These are phyloP conservation scores for Ypsolopha sequella DNA, from an alignment of 2,888 invertebrate species.

Conservation along the genomic window DNA sequence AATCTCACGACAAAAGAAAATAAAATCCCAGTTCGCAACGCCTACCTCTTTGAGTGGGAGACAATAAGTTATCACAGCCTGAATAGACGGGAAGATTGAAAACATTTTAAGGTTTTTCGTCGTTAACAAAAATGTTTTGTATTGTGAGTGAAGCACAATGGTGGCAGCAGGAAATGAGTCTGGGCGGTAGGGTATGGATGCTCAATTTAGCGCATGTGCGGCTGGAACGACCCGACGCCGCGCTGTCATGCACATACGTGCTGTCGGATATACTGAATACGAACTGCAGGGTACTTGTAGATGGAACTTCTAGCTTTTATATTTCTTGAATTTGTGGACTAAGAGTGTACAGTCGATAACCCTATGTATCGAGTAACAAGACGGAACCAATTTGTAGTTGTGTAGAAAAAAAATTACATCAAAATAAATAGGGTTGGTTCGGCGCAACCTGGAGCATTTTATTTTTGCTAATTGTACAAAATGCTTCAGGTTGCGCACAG, in stretches of 20 bases:
- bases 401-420: too few relatives aligned
- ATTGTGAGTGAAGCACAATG: conserved; percentile 65
- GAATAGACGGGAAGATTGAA: conserved; percentile 66
- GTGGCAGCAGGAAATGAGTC: conserved; percentile 66
- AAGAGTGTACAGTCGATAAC: too few relatives aligned
- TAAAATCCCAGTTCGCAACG: conserved; percentile 16
- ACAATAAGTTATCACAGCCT: conserved; percentile 58
- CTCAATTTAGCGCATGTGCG: conserved; percentile 60
- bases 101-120: conserved; percentile 67
- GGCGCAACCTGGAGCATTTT: too few relatives aligned
- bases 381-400: too few relatives aligned
- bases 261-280: neutral
- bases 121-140: conserved; percentile 63
- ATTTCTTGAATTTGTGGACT: too few relatives aligned
- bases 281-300: too few relatives aligned
- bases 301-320: too few relatives aligned
- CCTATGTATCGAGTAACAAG: too few relatives aligned
- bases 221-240: conserved; percentile 4
- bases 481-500: too few relatives aligned
- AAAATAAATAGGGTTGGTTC: too few relatives aligned
- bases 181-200: conserved; percentile 40
- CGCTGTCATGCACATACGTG: conserved; percentile 4
- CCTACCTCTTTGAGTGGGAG: conserved; percentile 15
- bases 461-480: too few relatives aligned
- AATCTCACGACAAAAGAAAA: neutral